Conservation (phyloP, 2,113 vertebrate species). For the Otocyon megalotis region DNA sequence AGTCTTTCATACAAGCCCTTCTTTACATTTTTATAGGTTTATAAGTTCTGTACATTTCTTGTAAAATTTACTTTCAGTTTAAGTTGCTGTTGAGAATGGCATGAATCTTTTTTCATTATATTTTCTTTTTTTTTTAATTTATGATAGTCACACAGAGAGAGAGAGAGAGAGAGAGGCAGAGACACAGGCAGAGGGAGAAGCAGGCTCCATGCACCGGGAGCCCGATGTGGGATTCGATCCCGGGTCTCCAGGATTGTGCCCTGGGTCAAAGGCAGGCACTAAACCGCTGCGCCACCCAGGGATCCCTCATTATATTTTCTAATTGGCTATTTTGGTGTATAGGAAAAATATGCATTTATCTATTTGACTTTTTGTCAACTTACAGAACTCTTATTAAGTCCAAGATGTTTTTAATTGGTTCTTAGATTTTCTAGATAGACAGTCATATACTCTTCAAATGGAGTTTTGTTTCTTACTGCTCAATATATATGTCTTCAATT, state of each 20-base stretch:
- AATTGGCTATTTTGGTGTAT: neutral
- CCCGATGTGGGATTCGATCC: too few relatives aligned
- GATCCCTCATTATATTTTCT: constrained; percentile 41
- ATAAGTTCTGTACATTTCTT: constrained; percentile 1
- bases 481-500: neutral
- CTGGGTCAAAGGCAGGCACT: too few relatives aligned
- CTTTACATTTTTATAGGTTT: constrained; percentile 13
- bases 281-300: too few relatives aligned
- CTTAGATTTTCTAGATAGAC: constrained; percentile 11
- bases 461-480: neutral
- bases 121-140: too few relatives aligned
- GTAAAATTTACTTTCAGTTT: neutral
- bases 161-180: too few relatives aligned
- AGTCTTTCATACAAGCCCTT: neutral
- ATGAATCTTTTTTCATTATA: constrained; percentile 34
- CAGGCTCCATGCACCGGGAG: too few relatives aligned
- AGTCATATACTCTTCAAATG: constrained; percentile 22
- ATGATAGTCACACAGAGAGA: too few relatives aligned
- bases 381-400: neutral
- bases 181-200: too few relatives aligned
- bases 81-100: constrained; percentile 41
- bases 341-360: constrained; percentile 20
- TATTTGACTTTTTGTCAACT: constrained; percentile 42
- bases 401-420: constrained; percentile 16
- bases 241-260: too few relatives aligned